Evolutionary conservation across 2,797 vertebrate genomes (phyloP).

Genomic region (Tympanoctomys barrerae): DNA sequence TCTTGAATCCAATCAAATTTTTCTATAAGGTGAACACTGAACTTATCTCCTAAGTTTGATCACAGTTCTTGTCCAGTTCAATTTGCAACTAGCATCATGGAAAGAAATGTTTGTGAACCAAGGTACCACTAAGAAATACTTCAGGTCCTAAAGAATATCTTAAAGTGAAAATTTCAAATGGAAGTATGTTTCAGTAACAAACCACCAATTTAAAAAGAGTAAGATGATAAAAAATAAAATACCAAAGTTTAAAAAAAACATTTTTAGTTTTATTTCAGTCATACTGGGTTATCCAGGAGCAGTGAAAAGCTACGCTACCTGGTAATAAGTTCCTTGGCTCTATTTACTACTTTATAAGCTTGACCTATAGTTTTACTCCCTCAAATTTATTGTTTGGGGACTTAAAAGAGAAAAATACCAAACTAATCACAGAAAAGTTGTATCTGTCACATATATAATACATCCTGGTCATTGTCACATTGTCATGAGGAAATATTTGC

Average conservation of each 20-base stretch:
- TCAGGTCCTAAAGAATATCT: slow-evolving; percentile 50
- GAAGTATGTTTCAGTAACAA: slow-evolving; percentile 56
- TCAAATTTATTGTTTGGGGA: slow-evolving; percentile 70
- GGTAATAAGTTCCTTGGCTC: slow-evolving; percentile 68
- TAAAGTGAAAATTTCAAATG: slow-evolving; percentile 40
- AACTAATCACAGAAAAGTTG: slow-evolving; percentile 74
- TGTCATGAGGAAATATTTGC: slow-evolving; percentile 64
- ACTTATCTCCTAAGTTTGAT: not conserved
- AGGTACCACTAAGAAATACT: not conserved
- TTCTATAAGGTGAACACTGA: not conserved
- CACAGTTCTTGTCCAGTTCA: not conserved
- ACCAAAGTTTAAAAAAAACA: slow-evolving; percentile 83
- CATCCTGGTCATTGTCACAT: slow-evolving; percentile 66
- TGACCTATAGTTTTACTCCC: slow-evolving; percentile 78
- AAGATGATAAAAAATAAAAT: slow-evolving; percentile 79
- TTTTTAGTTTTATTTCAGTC: slow-evolving; percentile 85
- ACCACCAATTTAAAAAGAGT: slow-evolving; percentile 54
- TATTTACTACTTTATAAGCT: slow-evolving; percentile 76
- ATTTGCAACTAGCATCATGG: not conserved
- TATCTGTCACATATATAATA: slow-evolving; percentile 79
- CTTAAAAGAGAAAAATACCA: slow-evolving; percentile 73
- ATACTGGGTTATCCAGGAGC: slow-evolving; percentile 76
- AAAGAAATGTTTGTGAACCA: not conserved
- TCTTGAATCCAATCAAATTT: not conserved
- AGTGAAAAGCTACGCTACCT: slow-evolving; percentile 82